Base-by-base conservation (phyloP, 2,113 vertebrate species). In the Sphaerodactylus townsendi region DNA sequence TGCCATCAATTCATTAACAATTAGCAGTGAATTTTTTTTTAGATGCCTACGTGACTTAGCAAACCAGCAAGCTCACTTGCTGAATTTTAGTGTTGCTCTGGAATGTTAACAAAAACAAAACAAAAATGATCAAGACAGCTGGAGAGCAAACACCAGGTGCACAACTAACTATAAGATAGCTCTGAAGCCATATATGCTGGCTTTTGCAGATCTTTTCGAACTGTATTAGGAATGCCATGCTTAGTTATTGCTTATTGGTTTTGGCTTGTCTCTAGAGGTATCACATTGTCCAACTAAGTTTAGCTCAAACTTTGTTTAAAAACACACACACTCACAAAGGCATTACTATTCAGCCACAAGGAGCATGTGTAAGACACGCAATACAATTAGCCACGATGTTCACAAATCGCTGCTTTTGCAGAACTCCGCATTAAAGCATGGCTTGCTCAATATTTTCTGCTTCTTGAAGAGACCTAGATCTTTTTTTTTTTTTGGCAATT, bases 241-340 rank as follows among this genome's bases (percentile, higher is more conserved):
- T 77, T 93, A 5, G 50, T 75, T 89, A 85, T 35, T 87, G 69
- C 53, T 83, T 85, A 80, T 84, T 56, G 92, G 83, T 39, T 33
- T 50, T 66, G 68, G 33, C 39, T 90, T 10, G 64, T 87, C 87
- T 90, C 17, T 3, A 81, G 74, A 71, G 39, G 41, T 90, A 81
- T 59, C 59, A 87, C 15, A 53, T 90, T 86, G 80, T 77, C 79
- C 19, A 65, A 70, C 86, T 91, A 88, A 86, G n/a, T 77, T 71
- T 70, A 82, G 86, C 86, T 87, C 89, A 90, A 90, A 77, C 87
- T 81, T 84, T 89, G 79, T 88, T 89, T 89, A 78, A 85, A 84
- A 85, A 86, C 86, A 87, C 86, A 93, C 53, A 56, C 53, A 91
- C 85, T 4, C 88, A 91, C 79, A 90, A 83, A 88, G 59, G 66